phyloP scores from a whole-genome alignment of 1,140 invertebrate species.

The Caerostris darwini region DNA sequence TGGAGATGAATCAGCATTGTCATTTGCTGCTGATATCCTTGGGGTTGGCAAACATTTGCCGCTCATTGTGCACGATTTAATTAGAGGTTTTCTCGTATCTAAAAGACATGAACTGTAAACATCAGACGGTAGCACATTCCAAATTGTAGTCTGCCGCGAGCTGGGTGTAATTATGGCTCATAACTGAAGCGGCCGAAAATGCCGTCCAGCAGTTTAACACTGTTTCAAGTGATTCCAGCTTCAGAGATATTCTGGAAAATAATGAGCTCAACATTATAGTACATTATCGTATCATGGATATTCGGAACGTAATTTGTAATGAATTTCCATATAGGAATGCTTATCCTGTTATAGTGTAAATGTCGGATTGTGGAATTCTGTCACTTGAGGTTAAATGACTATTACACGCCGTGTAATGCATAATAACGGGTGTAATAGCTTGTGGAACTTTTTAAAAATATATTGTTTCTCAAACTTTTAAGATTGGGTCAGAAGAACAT shows the following conservation, averaged over 20 bases:
- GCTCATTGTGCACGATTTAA: neutral
- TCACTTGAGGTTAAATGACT: constrained; percentile 8
- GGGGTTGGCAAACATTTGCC: neutral
- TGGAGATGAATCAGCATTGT: neutral
- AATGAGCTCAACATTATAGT: constrained; percentile 35
- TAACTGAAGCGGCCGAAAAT: constrained; percentile 27
- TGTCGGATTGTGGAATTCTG: neutral
- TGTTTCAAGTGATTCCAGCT: constrained; percentile 42
- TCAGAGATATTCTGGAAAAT: constrained; percentile 42
- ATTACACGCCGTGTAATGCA: neutral
- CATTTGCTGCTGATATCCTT: neutral
- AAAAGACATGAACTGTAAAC: constrained; percentile 38
- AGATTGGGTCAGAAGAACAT: too few relatives aligned
- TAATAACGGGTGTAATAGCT: neutral
- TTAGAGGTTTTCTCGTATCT: constrained; percentile 41
- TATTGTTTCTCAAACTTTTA: too few relatives aligned
- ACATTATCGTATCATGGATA: constrained; percentile 38
- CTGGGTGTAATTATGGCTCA: constrained; percentile 42
- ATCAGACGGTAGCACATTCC: constrained; percentile 44
- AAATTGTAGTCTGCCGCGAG: constrained; percentile 3
- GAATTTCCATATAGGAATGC: constrained; percentile 34
- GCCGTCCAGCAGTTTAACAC: constrained; percentile 17
- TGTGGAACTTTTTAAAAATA: too few relatives aligned
- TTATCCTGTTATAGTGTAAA: neutral
- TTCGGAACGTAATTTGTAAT: constrained; percentile 34